Percentiles rank a stretch among this genome's conserved stretches.
These are phyloP conservation scores for Catagonus wagneri DNA, from an alignment of 2,113 vertebrate species.

Conservation along the genomic window DNA sequence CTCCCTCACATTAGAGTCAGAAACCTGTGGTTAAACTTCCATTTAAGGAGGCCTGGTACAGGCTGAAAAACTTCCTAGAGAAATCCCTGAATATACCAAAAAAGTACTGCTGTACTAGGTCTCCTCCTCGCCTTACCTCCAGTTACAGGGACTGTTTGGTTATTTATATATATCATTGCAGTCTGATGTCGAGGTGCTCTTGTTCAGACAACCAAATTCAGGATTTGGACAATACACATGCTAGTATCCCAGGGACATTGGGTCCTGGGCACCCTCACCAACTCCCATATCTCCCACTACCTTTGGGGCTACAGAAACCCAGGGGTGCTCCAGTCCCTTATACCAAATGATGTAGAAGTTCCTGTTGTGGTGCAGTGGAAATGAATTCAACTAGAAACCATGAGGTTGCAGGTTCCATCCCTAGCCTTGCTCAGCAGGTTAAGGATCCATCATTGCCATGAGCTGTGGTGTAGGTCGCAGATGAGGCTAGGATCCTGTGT, in stretches of 20 bases:
- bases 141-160: not conserved
- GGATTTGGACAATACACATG: not conserved
- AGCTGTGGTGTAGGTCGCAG: too few relatives aligned
- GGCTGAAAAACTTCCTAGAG: not conserved
- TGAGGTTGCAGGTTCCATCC: too few relatives aligned
- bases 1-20: not conserved
- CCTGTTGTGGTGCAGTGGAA: too few relatives aligned
- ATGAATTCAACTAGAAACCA: too few relatives aligned
- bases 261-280: not conserved
- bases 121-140: not conserved
- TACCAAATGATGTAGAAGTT: not conserved
- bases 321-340: too few relatives aligned
- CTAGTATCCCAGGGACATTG: not conserved
- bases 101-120: not conserved
- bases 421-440: too few relatives aligned
- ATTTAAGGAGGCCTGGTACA: not conserved
- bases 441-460: too few relatives aligned
- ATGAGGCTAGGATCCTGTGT: too few relatives aligned
- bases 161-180: not conserved
- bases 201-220: not conserved
- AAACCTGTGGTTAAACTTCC: not conserved
- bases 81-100: not conserved
- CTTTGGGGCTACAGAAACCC: not conserved
- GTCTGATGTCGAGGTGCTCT: not conserved
- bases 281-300: not conserved